These are phyloP conservation scores for Noctua comes DNA, from an alignment of 2,888 invertebrate species.

Conservation along the genomic window DNA sequence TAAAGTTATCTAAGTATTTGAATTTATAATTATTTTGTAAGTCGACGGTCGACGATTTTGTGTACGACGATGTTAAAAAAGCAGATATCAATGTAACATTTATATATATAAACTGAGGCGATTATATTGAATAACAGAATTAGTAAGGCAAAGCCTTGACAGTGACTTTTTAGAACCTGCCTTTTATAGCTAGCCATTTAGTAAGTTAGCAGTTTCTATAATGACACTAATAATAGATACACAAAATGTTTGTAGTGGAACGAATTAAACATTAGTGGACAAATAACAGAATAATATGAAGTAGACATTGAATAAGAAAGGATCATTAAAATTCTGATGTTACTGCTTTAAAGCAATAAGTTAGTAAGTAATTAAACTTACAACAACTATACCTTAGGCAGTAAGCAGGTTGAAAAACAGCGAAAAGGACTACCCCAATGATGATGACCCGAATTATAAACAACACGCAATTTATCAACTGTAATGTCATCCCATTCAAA, in stretches of 20 bases:
- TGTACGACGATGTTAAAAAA: constrained; percentile 1
- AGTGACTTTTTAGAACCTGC: constrained; percentile 3
- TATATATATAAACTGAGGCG: neutral
- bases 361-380: too few species aligned
- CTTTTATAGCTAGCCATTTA: constrained; percentile 1
- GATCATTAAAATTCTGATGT: too few species aligned
- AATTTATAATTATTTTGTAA: neutral
- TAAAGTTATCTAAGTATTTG: neutral
- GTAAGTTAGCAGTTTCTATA: neutral
- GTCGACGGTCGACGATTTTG: too few species aligned
- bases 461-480: neutral
- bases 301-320: too few species aligned
- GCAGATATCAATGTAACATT: neutral
- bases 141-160: neutral
- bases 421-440: neutral
- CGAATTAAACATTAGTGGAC: too few species aligned
- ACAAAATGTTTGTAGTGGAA: neutral
- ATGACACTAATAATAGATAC: neutral
- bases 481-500: neutral
- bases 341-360: too few species aligned
- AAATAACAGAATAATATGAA: too few species aligned
- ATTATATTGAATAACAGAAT: neutral
- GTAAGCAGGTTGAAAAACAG: neutral
- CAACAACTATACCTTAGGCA: too few species aligned
- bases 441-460: constrained; percentile 1